Evolutionary conservation across 2,113 vertebrate genomes (phyloP).

Genomic region (Elachura formosa): DNA sequence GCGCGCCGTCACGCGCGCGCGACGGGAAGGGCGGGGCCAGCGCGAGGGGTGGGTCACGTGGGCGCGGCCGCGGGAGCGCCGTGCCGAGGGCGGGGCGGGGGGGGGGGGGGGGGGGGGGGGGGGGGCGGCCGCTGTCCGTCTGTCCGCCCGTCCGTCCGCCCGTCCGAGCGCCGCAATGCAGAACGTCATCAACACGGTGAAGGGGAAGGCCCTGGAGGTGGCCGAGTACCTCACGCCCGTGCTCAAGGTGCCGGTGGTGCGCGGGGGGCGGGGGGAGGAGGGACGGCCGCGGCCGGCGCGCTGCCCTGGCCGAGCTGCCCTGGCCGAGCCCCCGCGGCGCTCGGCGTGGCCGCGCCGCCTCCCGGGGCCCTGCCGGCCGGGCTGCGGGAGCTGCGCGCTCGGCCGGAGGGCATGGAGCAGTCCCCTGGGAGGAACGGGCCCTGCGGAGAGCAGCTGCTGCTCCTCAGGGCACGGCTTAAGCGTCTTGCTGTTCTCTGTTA

Average conservation of each 20-base stretch:
- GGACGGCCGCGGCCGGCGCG: background rate
- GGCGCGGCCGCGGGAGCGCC: background rate
- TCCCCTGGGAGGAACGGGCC: background rate
- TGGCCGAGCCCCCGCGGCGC: too few species aligned
- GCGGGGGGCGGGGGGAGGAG: background rate
- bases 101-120: background rate
- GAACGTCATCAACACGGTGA: conserved; percentile 95
- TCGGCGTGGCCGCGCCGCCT: too few species aligned
- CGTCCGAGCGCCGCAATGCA: conserved; percentile 74
- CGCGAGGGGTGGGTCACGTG: background rate
- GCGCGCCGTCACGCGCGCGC: background rate
- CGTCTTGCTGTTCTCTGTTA: background rate
- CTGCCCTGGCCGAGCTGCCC: background rate
- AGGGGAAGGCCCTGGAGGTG: conserved; percentile 93
- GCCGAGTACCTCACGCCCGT: conserved; percentile 95
- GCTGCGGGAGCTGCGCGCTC: rapidly evolving
- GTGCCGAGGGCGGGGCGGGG: background rate
- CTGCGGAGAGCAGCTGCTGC: rapidly evolving
- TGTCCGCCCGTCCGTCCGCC: background rate
- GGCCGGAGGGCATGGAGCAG: background rate
- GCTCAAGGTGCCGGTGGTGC: conserved; percentile 82
- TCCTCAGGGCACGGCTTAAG: background rate
- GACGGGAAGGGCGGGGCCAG: background rate
- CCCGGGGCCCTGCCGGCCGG: too few species aligned
- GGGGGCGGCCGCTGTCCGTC: background rate